Base-by-base conservation (phyloP, 2,113 vertebrate species). In the Bambusicola thoracicus region DNA sequence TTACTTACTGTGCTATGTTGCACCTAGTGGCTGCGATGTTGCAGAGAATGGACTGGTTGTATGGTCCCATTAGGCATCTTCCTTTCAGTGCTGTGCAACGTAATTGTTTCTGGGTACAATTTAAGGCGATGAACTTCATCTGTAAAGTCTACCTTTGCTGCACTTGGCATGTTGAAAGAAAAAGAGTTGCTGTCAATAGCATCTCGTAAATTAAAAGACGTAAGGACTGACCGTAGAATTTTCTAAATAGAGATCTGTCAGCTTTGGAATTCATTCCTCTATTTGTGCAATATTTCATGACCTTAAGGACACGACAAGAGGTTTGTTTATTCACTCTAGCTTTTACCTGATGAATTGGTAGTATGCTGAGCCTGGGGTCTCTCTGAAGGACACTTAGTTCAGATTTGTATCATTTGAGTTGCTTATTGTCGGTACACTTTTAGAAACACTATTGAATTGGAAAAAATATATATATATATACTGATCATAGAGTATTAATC, bases 21-120 rank as follows among this genome's bases (percentile, higher is more conserved):
- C 53, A 73, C 63, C 5, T 3, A 81, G 76, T 0, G 0, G 49
- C 29, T 59, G 78, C 9, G 4, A 1, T 3, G 3, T 5, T 15
- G 25, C n/a, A 51, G 75, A 34, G 48, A 36, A 65, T 11, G 14
- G 29, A 22, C 6, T 15, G 8, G 2, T 8, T 48, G 15, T 36
- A 21, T 22, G 14, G 51, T 62, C 17, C 22, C 1, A 0, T 25
- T 44, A 22, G 0, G 0, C 20, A 25, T 15, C 53, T 63, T 62
- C 58, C 36, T 22, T 40, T 63, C 40, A 55, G 56, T 46, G 12
- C n/a, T 36, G 12, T 46, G 41, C 43, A 3, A 3, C 34, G n/a
- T 46, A 11, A 13, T 61, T 58, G 62, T 17, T 63, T 82, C 38
- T 89, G 65, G 16, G 19, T 85, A 14, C 13, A 17, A 34, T 59